These are phyloP conservation scores for Nycticryphes semicollaris DNA, from an alignment of 2,113 vertebrate genomes.

Conservation along the genomic window DNA sequence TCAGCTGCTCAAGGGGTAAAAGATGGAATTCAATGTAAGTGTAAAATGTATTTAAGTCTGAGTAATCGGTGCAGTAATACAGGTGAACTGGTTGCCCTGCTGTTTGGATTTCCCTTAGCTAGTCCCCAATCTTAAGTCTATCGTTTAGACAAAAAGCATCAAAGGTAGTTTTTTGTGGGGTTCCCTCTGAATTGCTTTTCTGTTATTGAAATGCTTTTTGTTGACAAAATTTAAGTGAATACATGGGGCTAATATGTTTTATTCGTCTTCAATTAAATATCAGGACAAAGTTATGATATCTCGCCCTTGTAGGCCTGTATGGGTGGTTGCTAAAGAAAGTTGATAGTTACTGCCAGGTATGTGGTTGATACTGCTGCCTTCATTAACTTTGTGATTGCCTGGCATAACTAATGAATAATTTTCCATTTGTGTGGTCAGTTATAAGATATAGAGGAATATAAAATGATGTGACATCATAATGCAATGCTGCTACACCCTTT, in stretches of 20 bases:
- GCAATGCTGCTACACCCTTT: not conserved
- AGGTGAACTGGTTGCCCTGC: not conserved
- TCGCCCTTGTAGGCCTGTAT: not conserved
- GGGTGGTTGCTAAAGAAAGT: not conserved
- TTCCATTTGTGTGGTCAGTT: not conserved
- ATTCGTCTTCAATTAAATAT: not conserved
- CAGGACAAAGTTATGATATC: not conserved
- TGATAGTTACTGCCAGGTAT: not conserved
- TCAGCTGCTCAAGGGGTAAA: not conserved
- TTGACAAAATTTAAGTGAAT: not conserved
- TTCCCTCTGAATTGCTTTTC: not conserved
- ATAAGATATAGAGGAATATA: not conserved
- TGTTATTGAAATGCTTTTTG: not conserved
- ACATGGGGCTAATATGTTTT: not conserved
- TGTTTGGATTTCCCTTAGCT: not conserved
- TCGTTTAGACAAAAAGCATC: not conserved
- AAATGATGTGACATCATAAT: not conserved
- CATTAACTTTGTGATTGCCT: not conserved
- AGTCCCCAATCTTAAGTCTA: not conserved
- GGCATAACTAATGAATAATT: not conserved
- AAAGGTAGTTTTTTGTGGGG: not conserved
- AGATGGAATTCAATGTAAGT: not conserved
- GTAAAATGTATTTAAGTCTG: not conserved
- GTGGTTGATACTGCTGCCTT: not conserved
- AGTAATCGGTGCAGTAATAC: not conserved